phyloP scores from a whole-genome alignment of 2,888 invertebrate genomes.

The Melolontha melolontha region DNA sequence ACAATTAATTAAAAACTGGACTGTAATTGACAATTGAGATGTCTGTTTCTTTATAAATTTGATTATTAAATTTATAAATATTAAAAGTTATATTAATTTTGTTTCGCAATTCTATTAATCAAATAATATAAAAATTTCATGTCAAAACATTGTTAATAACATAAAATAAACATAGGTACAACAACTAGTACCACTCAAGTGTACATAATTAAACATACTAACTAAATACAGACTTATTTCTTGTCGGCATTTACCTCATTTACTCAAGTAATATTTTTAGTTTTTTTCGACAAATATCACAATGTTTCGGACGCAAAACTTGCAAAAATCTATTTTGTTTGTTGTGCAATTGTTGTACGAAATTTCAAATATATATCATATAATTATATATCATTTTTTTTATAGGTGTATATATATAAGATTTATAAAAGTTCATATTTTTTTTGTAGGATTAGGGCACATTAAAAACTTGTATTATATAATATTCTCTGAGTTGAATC shows the following conservation, averaged over 20 bases:
- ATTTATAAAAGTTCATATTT: conserved; percentile 25
- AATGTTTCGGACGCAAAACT: conserved; percentile 52
- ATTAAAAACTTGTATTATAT: conserved; percentile 50
- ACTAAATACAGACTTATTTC: too few relatives aligned
- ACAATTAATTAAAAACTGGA: too few relatives aligned
- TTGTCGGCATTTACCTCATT: background rate
- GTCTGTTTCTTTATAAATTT: too few relatives aligned
- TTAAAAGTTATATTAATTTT: too few relatives aligned
- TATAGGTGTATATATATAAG: conserved; percentile 40
- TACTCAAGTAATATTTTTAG: conserved; percentile 12
- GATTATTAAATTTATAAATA: too few relatives aligned
- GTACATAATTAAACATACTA: too few relatives aligned
- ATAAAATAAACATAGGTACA: too few relatives aligned
- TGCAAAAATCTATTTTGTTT: conserved; percentile 54
- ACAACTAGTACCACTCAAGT: too few relatives aligned
- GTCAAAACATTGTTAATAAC: too few relatives aligned
- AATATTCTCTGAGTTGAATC: conserved; percentile 59
- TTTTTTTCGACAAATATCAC: conserved; percentile 45
- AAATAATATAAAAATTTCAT: too few relatives aligned
- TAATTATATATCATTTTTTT: conserved; percentile 40
- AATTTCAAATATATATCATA: conserved; percentile 36
- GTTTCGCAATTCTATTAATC: too few relatives aligned
- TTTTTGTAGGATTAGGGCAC: conserved; percentile 32
- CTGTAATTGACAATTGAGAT: too few relatives aligned
- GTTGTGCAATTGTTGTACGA: conserved; percentile 54